Conservation (phyloP, 2,888 invertebrate species). For the Formica aserva region DNA sequence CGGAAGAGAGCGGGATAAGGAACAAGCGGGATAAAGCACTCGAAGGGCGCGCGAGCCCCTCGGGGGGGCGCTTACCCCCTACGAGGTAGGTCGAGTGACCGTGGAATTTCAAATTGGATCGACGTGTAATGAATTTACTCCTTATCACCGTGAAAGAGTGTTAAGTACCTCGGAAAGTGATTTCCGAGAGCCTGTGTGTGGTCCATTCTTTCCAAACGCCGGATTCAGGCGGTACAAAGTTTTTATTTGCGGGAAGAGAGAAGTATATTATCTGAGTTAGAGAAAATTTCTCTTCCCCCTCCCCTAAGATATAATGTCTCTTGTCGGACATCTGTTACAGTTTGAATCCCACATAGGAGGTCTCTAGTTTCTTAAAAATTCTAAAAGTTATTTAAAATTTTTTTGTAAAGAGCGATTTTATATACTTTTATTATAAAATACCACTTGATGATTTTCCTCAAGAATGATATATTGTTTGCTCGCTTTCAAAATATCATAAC, state of each 20-base stretch:
- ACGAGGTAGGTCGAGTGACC: conserved; percentile 47
- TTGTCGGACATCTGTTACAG: background rate
- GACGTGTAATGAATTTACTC: background rate
- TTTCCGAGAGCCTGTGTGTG: background rate
- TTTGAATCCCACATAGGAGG: background rate
- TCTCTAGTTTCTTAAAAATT: background rate
- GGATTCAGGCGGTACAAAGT: background rate
- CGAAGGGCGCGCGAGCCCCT: conserved; percentile 27
- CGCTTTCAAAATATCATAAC: too few relatives aligned
- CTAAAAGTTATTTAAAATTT: too few relatives aligned
- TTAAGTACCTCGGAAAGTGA: background rate
- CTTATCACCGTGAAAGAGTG: background rate
- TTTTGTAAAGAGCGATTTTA: too few relatives aligned
- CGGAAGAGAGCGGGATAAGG: conserved; percentile 59
- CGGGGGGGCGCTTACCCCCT: background rate
- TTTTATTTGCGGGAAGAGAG: background rate
- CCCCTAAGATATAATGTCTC: background rate
- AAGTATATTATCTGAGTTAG: background rate
- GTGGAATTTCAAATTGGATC: conserved; percentile 60
- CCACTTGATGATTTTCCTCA: too few relatives aligned
- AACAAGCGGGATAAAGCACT: conserved; percentile 54
- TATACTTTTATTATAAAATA: too few relatives aligned
- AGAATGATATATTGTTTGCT: too few relatives aligned
- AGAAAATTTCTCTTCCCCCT: background rate
- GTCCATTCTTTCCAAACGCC: background rate